Evolutionary conservation across 2,888 invertebrate species (phyloP).

Genomic region (Drosophila anceps): DNA sequence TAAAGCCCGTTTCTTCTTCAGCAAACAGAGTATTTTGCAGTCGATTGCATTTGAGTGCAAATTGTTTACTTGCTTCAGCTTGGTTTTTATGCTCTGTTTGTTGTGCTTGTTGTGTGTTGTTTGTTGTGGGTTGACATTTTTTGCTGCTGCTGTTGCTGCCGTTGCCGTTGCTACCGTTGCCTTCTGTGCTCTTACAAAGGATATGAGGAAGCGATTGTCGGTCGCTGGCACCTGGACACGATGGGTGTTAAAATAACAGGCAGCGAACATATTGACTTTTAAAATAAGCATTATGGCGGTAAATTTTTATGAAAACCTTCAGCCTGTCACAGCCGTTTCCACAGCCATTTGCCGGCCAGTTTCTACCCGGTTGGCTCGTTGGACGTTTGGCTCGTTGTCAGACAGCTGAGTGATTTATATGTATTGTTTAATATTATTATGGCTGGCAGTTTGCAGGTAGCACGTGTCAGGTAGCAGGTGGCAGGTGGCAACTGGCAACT

Average conservation of each 20-base stretch:
- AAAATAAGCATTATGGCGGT: slow-evolving; percentile 81
- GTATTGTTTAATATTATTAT: slow-evolving; percentile 80
- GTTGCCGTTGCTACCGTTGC: slow-evolving; percentile 31
- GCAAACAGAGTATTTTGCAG: slow-evolving; percentile 3
- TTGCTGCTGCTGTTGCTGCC: slow-evolving; percentile 30
- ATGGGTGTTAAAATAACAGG: slow-evolving; percentile 81
- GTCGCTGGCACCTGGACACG: slow-evolving; percentile 77
- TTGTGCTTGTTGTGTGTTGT: slow-evolving; percentile 55
- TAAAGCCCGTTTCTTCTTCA: background rate
- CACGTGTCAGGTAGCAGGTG: slow-evolving; percentile 19
- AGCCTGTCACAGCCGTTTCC: slow-evolving; percentile 56
- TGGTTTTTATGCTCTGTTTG: slow-evolving; percentile 65
- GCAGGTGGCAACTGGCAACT: slow-evolving; percentile 17
- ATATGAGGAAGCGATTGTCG: slow-evolving; percentile 62
- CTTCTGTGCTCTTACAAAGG: slow-evolving; percentile 59
- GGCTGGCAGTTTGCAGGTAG: slow-evolving; percentile 69
- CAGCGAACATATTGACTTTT: slow-evolving; percentile 79
- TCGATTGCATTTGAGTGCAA: slow-evolving; percentile 4
- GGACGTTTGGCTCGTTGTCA: slow-evolving; percentile 57
- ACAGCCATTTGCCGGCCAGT: slow-evolving; percentile 20
- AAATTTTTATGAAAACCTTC: slow-evolving; percentile 78
- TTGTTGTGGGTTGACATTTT: slow-evolving; percentile 66
- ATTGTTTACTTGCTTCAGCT: slow-evolving; percentile 48
- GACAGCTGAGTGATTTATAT: slow-evolving; percentile 80
- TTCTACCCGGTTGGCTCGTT: slow-evolving; percentile 9